Conservation (phyloP, 2,888 invertebrate genomes). For the Celastrina argiolus region DNA sequence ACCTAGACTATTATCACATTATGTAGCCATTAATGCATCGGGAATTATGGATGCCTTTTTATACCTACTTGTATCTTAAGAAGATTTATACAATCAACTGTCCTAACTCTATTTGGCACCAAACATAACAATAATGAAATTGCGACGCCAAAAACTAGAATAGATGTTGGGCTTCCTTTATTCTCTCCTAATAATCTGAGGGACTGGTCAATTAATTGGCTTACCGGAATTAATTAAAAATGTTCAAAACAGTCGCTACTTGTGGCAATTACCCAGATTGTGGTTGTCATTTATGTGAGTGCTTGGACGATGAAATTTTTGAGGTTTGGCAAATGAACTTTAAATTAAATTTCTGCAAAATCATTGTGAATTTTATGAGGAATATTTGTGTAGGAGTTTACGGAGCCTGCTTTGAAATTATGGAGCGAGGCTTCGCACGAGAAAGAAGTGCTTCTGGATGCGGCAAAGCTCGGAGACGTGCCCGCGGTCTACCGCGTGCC, state of each 20-base stretch:
- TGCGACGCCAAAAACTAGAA: constrained; percentile 23
- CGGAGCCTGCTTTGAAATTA: constrained; percentile 50
- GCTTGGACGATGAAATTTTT: constrained; percentile 24
- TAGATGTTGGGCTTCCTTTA: constrained; percentile 29
- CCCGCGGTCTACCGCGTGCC: constrained; percentile 81
- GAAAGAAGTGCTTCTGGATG: constrained; percentile 73
- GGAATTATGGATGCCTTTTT: background rate
- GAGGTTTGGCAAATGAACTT: constrained; percentile 26
- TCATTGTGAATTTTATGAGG: background rate
- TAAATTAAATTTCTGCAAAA: background rate
- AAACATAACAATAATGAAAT: constrained; percentile 15
- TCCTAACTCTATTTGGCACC: constrained; percentile 21
- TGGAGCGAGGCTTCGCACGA: constrained; percentile 51
- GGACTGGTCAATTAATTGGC: constrained; percentile 26
- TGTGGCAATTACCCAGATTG: constrained; percentile 27
- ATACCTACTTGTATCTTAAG: background rate
- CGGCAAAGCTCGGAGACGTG: constrained; percentile 79
- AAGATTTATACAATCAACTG: constrained; percentile 11
- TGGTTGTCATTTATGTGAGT: constrained; percentile 31
- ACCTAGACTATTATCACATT: too few species aligned
- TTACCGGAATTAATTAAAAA: constrained; percentile 25
- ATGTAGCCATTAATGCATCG: background rate
- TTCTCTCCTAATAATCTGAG: constrained; percentile 26
- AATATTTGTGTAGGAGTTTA: constrained; percentile 49
- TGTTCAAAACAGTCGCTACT: constrained; percentile 31